Evolutionary conservation across 2,113 vertebrate genomes (phyloP), one percentile per base, ranked within the genome.

Genomic region (Podarcis muralis): DNA sequence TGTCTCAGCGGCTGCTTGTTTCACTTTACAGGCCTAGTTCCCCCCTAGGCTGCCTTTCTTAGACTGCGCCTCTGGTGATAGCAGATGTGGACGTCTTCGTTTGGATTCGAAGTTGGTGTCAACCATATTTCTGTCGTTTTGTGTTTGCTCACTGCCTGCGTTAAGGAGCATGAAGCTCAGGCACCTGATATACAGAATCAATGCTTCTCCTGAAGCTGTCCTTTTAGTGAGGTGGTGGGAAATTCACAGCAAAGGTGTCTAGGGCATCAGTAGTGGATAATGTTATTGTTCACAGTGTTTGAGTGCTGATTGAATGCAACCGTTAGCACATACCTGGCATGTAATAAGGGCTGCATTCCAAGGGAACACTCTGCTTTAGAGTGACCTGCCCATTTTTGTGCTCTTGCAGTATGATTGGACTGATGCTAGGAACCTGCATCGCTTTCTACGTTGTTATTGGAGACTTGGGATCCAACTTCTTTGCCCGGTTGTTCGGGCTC

Each of bases 361-460:
- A 40, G 74, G 25, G 66, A 82, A 62, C 22, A 37, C 40, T 23
- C 48, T 27, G 65, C 74, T 83, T 27, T 83, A 22, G 35, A 83
- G 23, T 87, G 81, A 27, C 82, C 59, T 80, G n/a, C 87, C 91
- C 0, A 35, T 87, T 83, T 0, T 0, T 13, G 6, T 53, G 40
- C 72, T 91, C 88, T 81, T 62, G 48, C 95, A 98, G 97, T 93
- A 99, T 99, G 99, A 99, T 99, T 1, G 99, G 99, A 81, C 96
- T 99, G 95, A 99, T 99, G 99, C 88, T 99, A 96, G 99, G 99
- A 4, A 99, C 99, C 11, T 99, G 99, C 85, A 98, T 99, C 0
- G 98, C 99, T 86, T 99, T 99, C 97, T 99, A 99, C 0, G 99
- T 99, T 0, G 99, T 99, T 92, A 99, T 99, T 4, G 99, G 99